Evolutionary conservation across 2,888 invertebrate species (phyloP).

Genomic region (Enchytraeus crypticus): DNA sequence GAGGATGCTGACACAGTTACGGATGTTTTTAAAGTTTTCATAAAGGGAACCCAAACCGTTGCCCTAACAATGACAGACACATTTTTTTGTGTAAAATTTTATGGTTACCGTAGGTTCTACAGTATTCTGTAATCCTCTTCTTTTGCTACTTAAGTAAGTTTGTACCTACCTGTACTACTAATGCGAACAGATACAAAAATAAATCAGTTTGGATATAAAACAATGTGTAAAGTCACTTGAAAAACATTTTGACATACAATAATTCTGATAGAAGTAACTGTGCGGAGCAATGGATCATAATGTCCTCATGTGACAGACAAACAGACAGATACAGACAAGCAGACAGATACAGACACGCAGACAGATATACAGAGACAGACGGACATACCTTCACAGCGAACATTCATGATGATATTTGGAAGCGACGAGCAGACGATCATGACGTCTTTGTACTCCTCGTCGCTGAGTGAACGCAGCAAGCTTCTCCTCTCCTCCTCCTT

Average conservation of each 20-base stretch:
- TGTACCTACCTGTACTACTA: too few species aligned
- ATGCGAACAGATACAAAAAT: not conserved
- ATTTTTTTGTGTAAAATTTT: too few species aligned
- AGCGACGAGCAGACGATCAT: constrained; percentile 82
- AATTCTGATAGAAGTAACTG: too few species aligned
- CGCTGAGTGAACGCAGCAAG: constrained; percentile 70
- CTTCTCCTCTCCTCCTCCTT: constrained; percentile 79
- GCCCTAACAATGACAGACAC: too few species aligned
- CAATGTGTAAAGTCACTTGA: too few species aligned
- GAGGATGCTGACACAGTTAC: too few species aligned
- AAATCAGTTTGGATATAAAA: too few species aligned
- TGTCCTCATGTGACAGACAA: not conserved
- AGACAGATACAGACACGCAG: not conserved
- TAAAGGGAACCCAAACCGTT: too few species aligned
- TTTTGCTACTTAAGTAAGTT: not conserved
- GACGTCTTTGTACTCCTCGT: constrained; percentile 79
- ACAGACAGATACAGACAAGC: not conserved
- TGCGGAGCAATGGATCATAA: too few species aligned
- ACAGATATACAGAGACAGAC: not conserved
- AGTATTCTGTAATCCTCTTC: not conserved
- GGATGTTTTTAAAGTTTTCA: too few species aligned
- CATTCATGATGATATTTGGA: constrained; percentile 56
- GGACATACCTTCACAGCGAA: constrained; percentile 73
- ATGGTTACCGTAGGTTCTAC: too few species aligned
- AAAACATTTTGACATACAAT: too few species aligned